phyloP scores from a whole-genome alignment of 2,797 vertebrate genomes.

The Anguilla pacifica region DNA sequence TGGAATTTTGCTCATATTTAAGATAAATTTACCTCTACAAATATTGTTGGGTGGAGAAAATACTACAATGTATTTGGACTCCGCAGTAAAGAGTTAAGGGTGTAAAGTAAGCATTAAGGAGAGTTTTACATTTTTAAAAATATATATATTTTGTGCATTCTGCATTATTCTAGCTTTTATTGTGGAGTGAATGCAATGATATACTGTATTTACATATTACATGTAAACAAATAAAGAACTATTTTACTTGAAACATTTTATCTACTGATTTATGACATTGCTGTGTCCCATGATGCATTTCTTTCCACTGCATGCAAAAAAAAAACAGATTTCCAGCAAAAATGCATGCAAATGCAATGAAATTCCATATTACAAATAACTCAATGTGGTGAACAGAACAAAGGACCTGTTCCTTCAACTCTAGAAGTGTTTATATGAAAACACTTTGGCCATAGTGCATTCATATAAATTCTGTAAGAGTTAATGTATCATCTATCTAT shows the following conservation, averaged over 20 bases:
- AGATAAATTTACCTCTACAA: not conserved
- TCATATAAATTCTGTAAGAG: no score
- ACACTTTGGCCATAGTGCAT: no score
- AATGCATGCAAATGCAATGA: not conserved
- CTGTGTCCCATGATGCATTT: not conserved
- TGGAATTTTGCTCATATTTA: not conserved
- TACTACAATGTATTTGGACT: not conserved
- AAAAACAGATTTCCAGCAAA: not conserved
- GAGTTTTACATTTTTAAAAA: no score
- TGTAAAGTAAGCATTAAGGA: no score
- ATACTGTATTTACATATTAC: not conserved
- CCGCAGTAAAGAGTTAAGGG: no score
- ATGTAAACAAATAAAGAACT: not conserved
- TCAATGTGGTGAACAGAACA: not conserved
- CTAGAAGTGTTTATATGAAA: no score
- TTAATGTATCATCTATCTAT: not conserved
- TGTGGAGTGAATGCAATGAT: no score
- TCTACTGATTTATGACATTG: not conserved
- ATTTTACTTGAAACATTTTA: not conserved
- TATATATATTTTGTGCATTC: no score
- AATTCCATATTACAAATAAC: not conserved
- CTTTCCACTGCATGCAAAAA: not conserved
- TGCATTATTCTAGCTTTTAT: no score
- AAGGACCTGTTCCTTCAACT: no score
- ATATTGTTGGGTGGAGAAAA: not conserved